Conservation (phyloP, 2,888 invertebrate species). For the Chymomyza procnemis region DNA sequence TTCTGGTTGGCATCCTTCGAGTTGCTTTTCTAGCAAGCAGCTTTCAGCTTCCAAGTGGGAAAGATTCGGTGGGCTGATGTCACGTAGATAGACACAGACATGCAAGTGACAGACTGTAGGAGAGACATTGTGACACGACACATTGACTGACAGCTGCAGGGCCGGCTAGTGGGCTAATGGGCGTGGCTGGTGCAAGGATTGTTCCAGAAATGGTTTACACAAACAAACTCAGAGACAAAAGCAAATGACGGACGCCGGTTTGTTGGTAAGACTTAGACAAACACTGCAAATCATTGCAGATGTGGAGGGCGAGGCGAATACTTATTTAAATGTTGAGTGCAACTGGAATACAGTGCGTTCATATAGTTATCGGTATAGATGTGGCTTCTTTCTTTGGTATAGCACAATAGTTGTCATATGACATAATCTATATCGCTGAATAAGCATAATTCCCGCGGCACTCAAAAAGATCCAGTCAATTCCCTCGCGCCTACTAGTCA, state of each 20-base stretch:
- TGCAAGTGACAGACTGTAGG: constrained; percentile 76
- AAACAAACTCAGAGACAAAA: constrained; percentile 72
- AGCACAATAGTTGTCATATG: not conserved
- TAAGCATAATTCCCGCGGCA: not conserved
- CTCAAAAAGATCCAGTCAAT: too few relatives aligned
- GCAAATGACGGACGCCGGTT: constrained; percentile 66
- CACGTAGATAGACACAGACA: constrained; percentile 73
- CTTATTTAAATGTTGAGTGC: constrained; percentile 48
- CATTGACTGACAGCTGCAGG: constrained; percentile 75
- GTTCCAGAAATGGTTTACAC: constrained; percentile 69
- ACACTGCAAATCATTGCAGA: not conserved
- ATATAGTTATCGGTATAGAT: not conserved
- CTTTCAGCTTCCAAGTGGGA: constrained; percentile 46
- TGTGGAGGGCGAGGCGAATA: constrained; percentile 16
- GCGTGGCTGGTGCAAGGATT: constrained; percentile 52
- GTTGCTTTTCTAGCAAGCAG: constrained; percentile 36
- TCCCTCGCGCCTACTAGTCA: too few relatives aligned
- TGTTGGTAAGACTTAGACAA: constrained; percentile 32
- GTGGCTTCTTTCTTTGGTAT: not conserved
- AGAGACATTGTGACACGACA: constrained; percentile 75
- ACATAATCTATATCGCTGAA: not conserved
- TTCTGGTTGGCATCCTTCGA: constrained; percentile 17
- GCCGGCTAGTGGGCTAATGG: constrained; percentile 35
- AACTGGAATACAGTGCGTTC: constrained; percentile 10
- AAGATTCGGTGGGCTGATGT: constrained; percentile 66